These are phyloP conservation scores for Mus spretus DNA, from an alignment of 2,797 vertebrate genomes.

Conservation along the genomic window DNA sequence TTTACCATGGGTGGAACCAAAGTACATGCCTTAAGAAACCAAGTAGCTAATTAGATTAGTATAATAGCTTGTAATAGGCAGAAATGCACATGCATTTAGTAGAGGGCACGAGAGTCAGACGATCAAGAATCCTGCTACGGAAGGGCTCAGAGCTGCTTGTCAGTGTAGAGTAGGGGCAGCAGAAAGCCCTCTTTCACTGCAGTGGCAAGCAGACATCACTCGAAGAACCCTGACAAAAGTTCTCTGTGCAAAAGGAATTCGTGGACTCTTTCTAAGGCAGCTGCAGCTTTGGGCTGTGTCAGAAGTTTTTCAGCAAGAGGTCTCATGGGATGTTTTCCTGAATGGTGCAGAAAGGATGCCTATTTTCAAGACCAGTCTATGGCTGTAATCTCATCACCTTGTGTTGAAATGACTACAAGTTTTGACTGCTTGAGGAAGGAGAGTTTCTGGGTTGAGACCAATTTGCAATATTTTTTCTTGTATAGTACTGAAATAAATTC, in stretches of 20 bases:
- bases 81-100: constrained; percentile 64
- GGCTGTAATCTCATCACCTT: neutral
- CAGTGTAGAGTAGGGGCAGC: constrained; percentile 70
- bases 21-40: constrained; percentile 56
- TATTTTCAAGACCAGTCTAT: neutral
- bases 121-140: constrained; percentile 63
- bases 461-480: neutral
- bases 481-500: neutral
- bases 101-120: constrained; percentile 65
- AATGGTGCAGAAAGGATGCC: neutral
- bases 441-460: neutral
- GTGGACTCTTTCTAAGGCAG: neutral
- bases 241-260: neutral
- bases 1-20: constrained; percentile 51
- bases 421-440: neutral
- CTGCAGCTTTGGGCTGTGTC: neutral
- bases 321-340: neutral
- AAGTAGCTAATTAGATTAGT: constrained; percentile 61
- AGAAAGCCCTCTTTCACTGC: constrained; percentile 70
- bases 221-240: neutral
- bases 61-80: constrained; percentile 65
- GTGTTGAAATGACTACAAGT: neutral
- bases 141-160: constrained; percentile 66
- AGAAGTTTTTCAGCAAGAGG: neutral
- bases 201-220: constrained; percentile 68